phyloP scores from a whole-genome alignment of 2,113 vertebrate species.

The Pandion haliaetus region DNA sequence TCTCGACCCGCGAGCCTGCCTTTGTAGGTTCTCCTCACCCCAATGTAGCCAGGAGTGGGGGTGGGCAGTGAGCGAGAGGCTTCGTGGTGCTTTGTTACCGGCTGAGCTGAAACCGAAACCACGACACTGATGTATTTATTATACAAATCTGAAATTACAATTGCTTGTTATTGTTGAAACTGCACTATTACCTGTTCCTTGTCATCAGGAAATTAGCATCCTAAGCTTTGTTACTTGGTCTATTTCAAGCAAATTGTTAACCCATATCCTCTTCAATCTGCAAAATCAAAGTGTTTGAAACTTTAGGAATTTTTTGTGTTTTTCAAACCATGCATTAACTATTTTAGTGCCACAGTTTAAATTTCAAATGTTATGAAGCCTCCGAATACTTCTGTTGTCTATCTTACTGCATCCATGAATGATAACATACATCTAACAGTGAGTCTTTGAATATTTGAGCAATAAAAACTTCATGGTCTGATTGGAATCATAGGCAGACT shows the following conservation, averaged over 20 bases:
- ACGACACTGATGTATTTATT: too few relatives aligned
- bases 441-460: neutral
- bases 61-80: too few relatives aligned
- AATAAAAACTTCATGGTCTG: neutral
- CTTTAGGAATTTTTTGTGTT: neutral
- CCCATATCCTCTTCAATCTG: neutral
- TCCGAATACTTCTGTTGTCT: neutral
- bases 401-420: neutral
- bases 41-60: too few relatives aligned
- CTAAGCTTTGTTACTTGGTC: rapidly evolving
- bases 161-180: neutral
- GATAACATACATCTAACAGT: neutral
- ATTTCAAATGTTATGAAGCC: neutral
- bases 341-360: neutral
- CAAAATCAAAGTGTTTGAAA: neutral
- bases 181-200: neutral
- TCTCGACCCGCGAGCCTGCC: too few relatives aligned
- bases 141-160: neutral
- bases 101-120: too few relatives aligned
- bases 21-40: too few relatives aligned
- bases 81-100: too few relatives aligned
- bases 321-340: neutral
- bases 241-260: neutral
- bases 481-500: neutral
- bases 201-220: neutral